A percentile compares a stretch with the other conserved stretches of the same genome.
Conservation (phyloP, 2,113 vertebrate genomes). For the Corydoras maculifer region DNA sequence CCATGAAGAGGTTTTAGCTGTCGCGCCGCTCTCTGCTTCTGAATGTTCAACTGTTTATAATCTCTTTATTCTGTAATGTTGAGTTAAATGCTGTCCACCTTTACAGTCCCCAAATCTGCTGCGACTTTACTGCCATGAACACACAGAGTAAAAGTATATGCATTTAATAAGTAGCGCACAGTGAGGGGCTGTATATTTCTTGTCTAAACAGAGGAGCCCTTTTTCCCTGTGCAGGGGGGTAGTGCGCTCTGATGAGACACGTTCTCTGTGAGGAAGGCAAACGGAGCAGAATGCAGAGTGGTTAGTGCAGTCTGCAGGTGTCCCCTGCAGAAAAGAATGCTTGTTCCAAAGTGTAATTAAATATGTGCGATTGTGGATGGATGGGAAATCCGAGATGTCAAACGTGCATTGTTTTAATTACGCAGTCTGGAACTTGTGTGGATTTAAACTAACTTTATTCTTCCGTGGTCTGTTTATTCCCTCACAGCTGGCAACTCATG, state of each 20-base stretch:
- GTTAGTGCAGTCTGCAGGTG: slow-evolving; percentile 34
- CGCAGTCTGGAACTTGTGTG: not conserved
- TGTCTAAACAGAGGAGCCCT: slow-evolving; percentile 38
- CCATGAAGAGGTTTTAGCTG: too few relatives aligned
- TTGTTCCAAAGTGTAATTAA: not conserved
- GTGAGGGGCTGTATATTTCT: slow-evolving; percentile 26
- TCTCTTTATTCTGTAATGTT: too few relatives aligned
- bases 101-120: too few relatives aligned
- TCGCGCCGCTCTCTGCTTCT: too few relatives aligned
- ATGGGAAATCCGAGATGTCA: not conserved
- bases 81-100: too few relatives aligned
- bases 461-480: too few relatives aligned
- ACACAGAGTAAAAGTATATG: not conserved
- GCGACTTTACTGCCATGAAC: too few relatives aligned
- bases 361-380: not conserved
- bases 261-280: slow-evolving; percentile 32
- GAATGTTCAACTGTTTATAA: too few relatives aligned
- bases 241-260: slow-evolving; percentile 27
- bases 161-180: slow-evolving; percentile 1
- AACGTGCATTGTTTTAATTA: not conserved
- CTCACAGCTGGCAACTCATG: too few relatives aligned
- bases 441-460: not conserved
- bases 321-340: slow-evolving; percentile 32
- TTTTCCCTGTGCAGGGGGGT: slow-evolving; percentile 33
- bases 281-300: slow-evolving; percentile 37